Base-by-base conservation (phyloP, 2,113 vertebrate species). In the Platysternon megacephalum region DNA sequence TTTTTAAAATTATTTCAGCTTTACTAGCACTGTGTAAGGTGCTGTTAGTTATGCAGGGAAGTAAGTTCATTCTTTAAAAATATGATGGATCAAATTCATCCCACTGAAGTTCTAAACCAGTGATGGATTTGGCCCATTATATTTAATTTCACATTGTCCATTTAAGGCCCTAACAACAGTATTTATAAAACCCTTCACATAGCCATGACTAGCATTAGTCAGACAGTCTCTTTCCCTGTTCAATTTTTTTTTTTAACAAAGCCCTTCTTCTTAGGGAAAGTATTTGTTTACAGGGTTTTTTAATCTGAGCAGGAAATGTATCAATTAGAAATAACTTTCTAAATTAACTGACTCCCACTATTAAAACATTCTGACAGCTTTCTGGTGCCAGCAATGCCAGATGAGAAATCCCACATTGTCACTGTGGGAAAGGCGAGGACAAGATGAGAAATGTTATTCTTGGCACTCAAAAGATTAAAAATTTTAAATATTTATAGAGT, bases 401-500 rank as follows among this genome's bases (percentile, higher is more conserved):
- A 90, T 96, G 96, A 96, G 94, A 96, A 96, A 95, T 89, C 84
- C 90, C 93, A 94, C 16, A 0, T 51, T 93, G 44, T 44, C 79
- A 76, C 84, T 95, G n/a, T 79, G 82, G 90, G 95, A 97, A 96
- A 91, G 91, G 83, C 92, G 84, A 90, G 85, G 87, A 95, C 85
- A 32, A 1, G 29, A 78, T 94, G 93, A 95, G 94, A 98, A 95
- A 92, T 84, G 61, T 86, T 90, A 90, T 91, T 94, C 91, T 97
- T 97, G 90, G 88, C 89, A 79, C 79, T 72, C 1, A 0, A 87
- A 96, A 95, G 96, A 97, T 97, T 95, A 90, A 94, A 96, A 84
- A 79, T 87, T 79, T 95, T 98, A 97, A 98, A 98, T 98, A 98
- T 98, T 98, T 98, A 98, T 98, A 93, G 81, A 85, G 96, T 94